Evolutionary conservation across 2,888 invertebrate species (phyloP).

Genomic region (Dichetophora obliterata): DNA sequence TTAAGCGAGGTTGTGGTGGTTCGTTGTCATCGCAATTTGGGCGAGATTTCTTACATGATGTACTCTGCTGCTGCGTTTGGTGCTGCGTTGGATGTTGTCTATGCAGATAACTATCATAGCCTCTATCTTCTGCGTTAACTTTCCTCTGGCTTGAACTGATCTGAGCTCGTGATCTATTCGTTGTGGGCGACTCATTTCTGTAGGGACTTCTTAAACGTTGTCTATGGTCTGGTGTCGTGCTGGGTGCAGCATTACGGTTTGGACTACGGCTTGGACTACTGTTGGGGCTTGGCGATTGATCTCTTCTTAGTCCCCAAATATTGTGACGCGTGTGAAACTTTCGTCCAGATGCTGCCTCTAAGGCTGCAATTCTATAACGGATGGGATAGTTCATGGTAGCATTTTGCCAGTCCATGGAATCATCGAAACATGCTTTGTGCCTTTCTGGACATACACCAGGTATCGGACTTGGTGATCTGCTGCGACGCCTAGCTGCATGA

Average conservation of each 20-base stretch:
- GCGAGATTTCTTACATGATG: neutral
- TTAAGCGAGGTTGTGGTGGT: neutral
- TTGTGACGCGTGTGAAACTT: neutral
- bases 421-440: neutral
- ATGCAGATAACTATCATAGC: too few species aligned
- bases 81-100: too few species aligned
- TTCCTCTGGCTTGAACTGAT: neutral
- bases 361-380: conserved; percentile 21
- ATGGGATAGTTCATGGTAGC: conserved; percentile 19
- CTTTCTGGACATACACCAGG: neutral
- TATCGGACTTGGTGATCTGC: neutral
- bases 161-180: neutral
- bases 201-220: neutral
- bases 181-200: neutral
- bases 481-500: neutral
- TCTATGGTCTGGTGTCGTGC: neutral
- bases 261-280: too few species aligned
- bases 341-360: neutral
- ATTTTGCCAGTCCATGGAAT: conserved; percentile 7
- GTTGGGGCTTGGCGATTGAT: too few species aligned
- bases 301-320: neutral
- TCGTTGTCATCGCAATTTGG: neutral
- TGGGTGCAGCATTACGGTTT: too few species aligned
- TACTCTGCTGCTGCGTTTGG: too few species aligned
- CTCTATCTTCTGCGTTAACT: neutral